These are phyloP conservation scores for Trachymyrmex septentrionalis DNA, from an alignment of 1,140 invertebrate genomes.

Conservation along the genomic window DNA sequence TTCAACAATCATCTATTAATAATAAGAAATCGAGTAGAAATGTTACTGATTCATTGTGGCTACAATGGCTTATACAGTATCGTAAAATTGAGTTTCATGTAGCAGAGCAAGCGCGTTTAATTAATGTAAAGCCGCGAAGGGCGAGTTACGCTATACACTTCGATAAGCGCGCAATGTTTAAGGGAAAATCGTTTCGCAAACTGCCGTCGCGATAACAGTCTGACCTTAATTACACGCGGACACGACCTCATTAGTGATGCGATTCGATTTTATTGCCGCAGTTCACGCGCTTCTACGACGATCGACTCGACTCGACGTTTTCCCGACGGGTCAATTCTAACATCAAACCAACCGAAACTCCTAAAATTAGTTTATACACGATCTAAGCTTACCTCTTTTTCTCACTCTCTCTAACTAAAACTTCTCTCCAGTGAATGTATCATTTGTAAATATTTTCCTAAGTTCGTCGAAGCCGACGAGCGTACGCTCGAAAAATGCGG, in stretches of 20 bases:
- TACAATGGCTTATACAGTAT: conserved; percentile 44
- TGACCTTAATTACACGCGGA: conserved; percentile 15
- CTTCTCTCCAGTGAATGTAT: conserved; percentile 55
- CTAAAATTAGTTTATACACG: conserved; percentile 71
- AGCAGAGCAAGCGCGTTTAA: conserved; percentile 47
- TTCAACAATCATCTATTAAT: conserved; percentile 49
- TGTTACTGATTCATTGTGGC: conserved; percentile 19
- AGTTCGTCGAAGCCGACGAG: conserved; percentile 48
- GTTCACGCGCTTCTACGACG: conserved; percentile 56
- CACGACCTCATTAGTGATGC: conserved; percentile 43
- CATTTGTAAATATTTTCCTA: conserved; percentile 62
- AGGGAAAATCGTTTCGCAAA: conserved; percentile 47
- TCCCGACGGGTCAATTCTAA: conserved; percentile 54
- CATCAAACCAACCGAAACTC: conserved; percentile 71
- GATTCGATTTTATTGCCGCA: conserved; percentile 69
- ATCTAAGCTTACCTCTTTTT: conserved; percentile 54
- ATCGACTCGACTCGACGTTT: conserved; percentile 65
- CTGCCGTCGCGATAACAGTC: conserved; percentile 37
- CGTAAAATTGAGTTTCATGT: conserved; percentile 52
- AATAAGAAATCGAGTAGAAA: conserved; percentile 53
- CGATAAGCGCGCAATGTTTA: conserved; percentile 22
- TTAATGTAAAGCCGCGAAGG: conserved; percentile 51
- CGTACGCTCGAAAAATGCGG: conserved; percentile 51
- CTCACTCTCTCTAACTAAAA: conserved; percentile 57
- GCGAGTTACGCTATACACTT: conserved; percentile 19